phyloP scores from a whole-genome alignment of 2,113 vertebrate genomes.

The Pituophis catenifer region DNA sequence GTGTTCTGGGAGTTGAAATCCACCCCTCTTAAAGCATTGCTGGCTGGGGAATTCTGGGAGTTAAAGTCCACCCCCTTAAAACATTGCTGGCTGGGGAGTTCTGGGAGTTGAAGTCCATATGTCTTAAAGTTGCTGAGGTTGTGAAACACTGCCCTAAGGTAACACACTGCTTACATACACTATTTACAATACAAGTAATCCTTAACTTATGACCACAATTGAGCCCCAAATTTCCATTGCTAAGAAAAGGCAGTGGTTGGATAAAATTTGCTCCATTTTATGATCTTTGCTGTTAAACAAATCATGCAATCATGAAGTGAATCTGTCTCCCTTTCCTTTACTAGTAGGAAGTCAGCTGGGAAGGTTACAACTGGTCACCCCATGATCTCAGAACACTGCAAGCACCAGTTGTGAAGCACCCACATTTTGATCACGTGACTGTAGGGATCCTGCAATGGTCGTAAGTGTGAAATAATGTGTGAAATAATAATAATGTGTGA shows the following conservation, averaged over 20 bases:
- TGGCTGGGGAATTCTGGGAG: too few species aligned
- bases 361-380: neutral
- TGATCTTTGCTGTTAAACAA: neutral
- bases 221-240: neutral
- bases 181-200: neutral
- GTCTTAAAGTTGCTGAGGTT: neutral
- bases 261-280: neutral
- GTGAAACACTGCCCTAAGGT: neutral
- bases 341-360: neutral
- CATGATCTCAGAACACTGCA: neutral
- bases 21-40: neutral
- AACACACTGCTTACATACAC: too few species aligned
- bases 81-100: too few species aligned
- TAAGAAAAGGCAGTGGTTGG: neutral
- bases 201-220: neutral
- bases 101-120: neutral
- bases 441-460: too few species aligned
- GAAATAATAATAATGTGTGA: too few species aligned
- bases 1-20: neutral
- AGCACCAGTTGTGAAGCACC: neutral
- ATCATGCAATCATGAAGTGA: neutral
- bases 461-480: too few species aligned
- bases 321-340: neutral
- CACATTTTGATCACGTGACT: neutral
- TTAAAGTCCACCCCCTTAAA: neutral